Evolutionary conservation across 1,140 invertebrate genomes (phyloP).

Genomic region (Euura saliciscinereae): DNA sequence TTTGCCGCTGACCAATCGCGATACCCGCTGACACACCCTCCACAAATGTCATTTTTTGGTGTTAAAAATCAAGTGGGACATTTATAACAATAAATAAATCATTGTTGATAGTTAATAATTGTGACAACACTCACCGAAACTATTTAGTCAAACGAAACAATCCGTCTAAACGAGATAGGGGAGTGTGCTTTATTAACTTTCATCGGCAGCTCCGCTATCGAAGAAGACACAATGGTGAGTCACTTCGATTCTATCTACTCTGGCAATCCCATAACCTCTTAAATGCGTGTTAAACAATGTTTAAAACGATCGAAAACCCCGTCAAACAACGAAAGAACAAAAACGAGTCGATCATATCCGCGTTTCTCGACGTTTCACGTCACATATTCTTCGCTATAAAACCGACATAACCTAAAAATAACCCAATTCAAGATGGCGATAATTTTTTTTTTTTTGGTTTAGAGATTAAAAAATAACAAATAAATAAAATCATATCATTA

Average conservation of each 20-base stretch:
- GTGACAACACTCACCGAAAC: background rate
- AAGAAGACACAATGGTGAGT: conserved; percentile 41
- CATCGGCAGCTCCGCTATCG: conserved; percentile 12
- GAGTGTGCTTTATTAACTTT: too few species aligned
- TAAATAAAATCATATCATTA: conserved; percentile 20
- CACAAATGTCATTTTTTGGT: conserved; percentile 50
- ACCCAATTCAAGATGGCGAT: conserved; percentile 3
- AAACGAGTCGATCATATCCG: too few species aligned
- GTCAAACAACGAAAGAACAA: background rate
- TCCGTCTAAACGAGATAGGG: too few species aligned
- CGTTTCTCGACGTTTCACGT: too few species aligned
- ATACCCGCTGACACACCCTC: conserved; percentile 53
- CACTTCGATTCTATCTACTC: conserved; percentile 18
- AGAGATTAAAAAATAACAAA: background rate
- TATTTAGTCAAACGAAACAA: too few species aligned
- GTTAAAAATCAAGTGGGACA: conserved; percentile 33
- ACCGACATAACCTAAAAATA: conserved; percentile 3
- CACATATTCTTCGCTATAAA: background rate
- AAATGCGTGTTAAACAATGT: background rate
- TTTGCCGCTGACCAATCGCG: conserved; percentile 34
- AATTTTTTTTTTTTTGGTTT: background rate
- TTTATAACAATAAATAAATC: conserved; percentile 15
- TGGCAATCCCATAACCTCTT: background rate
- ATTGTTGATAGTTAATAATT: conserved; percentile 8
- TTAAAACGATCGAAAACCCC: background rate